Conservation (phyloP, 2,888 invertebrate species). For the Ditula angustiorana region DNA sequence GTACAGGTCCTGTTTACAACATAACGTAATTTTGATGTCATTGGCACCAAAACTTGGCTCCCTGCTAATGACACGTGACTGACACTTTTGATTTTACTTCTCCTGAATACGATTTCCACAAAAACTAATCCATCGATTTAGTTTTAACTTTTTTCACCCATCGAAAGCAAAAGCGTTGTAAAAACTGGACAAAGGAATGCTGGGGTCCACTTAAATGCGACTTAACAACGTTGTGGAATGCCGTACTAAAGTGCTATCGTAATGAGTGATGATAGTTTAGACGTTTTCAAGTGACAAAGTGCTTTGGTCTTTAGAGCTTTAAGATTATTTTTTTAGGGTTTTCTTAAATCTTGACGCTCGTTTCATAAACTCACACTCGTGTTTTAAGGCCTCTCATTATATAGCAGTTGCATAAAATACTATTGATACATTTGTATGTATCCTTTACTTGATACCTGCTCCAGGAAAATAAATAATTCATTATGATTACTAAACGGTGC, state of each 20-base stretch:
- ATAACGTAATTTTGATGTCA: too few relatives aligned
- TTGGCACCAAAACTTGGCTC: too few relatives aligned
- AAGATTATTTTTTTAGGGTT: not conserved
- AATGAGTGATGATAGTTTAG: not conserved
- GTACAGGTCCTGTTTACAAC: too few relatives aligned
- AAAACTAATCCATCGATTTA: conserved; percentile 45
- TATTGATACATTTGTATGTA: too few relatives aligned
- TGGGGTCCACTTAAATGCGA: conserved; percentile 52
- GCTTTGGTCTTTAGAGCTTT: not conserved
- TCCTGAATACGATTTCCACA: conserved; percentile 5
- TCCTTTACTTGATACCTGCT: too few relatives aligned
- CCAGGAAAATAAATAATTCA: too few relatives aligned
- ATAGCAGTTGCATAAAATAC: too few relatives aligned
- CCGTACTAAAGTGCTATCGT: not conserved
- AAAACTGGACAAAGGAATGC: conserved; percentile 50
- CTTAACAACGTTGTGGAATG: conserved; percentile 48
- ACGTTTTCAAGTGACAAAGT: not conserved
- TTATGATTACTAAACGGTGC: too few relatives aligned
- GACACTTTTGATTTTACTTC: conserved; percentile 33
- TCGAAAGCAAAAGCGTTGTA: conserved; percentile 54
- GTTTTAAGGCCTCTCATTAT: too few relatives aligned
- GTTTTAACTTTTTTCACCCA: conserved; percentile 25
- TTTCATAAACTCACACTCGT: too few relatives aligned
- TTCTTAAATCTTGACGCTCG: too few relatives aligned
- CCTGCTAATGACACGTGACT: too few relatives aligned